Base-by-base conservation (phyloP, 2,113 vertebrate species). In the Python bivittatus region DNA sequence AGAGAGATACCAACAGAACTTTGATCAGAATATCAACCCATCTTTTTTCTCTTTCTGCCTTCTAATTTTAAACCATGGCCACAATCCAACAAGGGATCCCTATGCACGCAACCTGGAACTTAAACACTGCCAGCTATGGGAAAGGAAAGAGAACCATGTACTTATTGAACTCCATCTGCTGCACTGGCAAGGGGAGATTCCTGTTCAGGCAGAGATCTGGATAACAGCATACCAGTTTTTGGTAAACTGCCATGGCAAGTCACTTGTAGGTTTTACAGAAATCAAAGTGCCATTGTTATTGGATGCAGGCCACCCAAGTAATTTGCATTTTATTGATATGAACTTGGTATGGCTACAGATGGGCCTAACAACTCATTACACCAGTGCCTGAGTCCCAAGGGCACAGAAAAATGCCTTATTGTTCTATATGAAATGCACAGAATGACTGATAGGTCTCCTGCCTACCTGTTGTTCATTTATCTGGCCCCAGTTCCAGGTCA, bases 51-150 rank as follows among this genome's bases (percentile, higher is more conserved):
- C n/a, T 90, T 90, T 42, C 68, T 57, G 72, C 29, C 44, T 58
- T 90, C 89, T 90, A 83, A 90, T 84, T 90, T 90, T 90, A 84
- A 90, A 58, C 54, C 54, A 22, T 90, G 89, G 72, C 54, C n/a
- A 86, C 4, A 44, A 91, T 53, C 84, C 90, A 91, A n/a, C 44
- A 64, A 86, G 90, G 84, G 29, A 91, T 86, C 84, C 90, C 84
- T 68, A n/a, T 27, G 29, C 44, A 54, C 15, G 58, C 83, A 91
- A 64, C 90, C 57, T 38, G 84, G 83, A 84, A 38, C 84, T 17
- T 10, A 38, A 42, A 44, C 6, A 25, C 6, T 86, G n/a, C 84
- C 90, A 91, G 58, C 58, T 17, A 53, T 52, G 42, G 22, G 27
- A 87, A 87, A 42, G 48, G 48, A 86, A 91, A 86, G 60, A 54